A percentile compares a stretch with the other conserved stretches of the same genome.
These are phyloP conservation scores for Oegoconia quadripuncta DNA, from an alignment of 2,888 invertebrate species.

Conservation along the genomic window DNA sequence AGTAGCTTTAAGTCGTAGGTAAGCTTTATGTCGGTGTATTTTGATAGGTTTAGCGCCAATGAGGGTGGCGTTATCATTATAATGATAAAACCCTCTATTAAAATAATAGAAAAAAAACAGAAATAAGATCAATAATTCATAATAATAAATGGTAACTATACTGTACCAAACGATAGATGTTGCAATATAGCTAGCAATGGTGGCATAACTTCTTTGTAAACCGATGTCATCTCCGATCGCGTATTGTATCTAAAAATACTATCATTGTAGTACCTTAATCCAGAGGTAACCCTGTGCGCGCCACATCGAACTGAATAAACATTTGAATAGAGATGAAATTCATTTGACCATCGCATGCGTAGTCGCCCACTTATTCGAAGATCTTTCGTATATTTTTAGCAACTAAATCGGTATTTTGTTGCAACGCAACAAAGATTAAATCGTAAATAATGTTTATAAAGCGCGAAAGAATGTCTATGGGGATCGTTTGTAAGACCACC, in stretches of 20 bases:
- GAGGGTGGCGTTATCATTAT: too few species aligned
- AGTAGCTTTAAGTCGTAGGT: too few species aligned
- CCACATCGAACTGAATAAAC: too few species aligned
- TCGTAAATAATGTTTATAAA: slow-evolving; percentile 3
- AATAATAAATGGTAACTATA: too few species aligned
- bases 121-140: too few species aligned
- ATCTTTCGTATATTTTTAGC: slow-evolving; percentile 26
- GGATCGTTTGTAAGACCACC: background rate
- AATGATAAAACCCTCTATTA: too few species aligned
- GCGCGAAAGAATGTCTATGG: background rate
- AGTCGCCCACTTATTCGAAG: background rate
- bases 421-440: slow-evolving; percentile 6
- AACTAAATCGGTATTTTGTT: slow-evolving; percentile 28
- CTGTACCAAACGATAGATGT: too few species aligned
- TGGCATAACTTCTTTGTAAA: too few species aligned
- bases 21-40: too few species aligned
- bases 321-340: background rate
- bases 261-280: background rate
- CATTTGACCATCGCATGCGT: background rate
- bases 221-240: background rate
- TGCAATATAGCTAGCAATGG: too few species aligned
- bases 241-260: background rate
- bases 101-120: too few species aligned
- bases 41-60: too few species aligned
- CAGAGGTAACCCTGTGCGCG: background rate